Evolutionary conservation across 2,113 vertebrate species (phyloP), one percentile per base, ranked within the genome.

Genomic region (Ifrita kowaldi): DNA sequence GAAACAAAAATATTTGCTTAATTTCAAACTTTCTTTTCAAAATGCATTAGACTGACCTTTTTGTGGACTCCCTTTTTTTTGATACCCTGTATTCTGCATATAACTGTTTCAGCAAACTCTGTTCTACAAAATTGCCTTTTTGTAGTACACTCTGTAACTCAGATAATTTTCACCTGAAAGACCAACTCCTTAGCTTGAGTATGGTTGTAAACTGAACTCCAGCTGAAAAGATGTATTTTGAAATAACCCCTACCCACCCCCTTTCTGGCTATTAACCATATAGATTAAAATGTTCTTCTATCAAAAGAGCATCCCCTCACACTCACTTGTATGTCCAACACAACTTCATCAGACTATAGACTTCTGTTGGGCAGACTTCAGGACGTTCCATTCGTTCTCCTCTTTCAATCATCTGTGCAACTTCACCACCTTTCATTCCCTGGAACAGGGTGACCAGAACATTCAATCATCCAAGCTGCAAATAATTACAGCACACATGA

Each of bases 261-360:
- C n/a, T 35, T 71, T 55, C 42, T 87, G 18, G 10, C 30, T 71
- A 56, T 80, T 70, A 82, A 46, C 4, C 13, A 30, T 44, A 13
- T 23, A 83, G 26, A 35, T 50, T 67, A 67, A 86, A 62, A 80
- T 44, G 33, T 13, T 16, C 4, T 78, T 50, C 17, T 32, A 23
- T 32, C 37, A 62, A 63, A 75, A 81, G 30, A 86, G 24, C 24
- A 56, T 53, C 32, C 7, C 15, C 57, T n/a, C 52, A 84, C 74
- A 98, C 98, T 99, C 90, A 99, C 99, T 98, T 99, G 50, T 99
- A 99, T 0, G 98, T 99, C 99, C 99, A 99, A 95, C 99, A 99
- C 49, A 98, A 97, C 74, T 95, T 98, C 99, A 99, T 99, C 44
- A 99, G 97, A 26, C 98, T 98, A 6, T 98, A 99, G 95, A 99